Conservation (phyloP, 2,888 invertebrate species). For the Apocheima hispidaria region DNA sequence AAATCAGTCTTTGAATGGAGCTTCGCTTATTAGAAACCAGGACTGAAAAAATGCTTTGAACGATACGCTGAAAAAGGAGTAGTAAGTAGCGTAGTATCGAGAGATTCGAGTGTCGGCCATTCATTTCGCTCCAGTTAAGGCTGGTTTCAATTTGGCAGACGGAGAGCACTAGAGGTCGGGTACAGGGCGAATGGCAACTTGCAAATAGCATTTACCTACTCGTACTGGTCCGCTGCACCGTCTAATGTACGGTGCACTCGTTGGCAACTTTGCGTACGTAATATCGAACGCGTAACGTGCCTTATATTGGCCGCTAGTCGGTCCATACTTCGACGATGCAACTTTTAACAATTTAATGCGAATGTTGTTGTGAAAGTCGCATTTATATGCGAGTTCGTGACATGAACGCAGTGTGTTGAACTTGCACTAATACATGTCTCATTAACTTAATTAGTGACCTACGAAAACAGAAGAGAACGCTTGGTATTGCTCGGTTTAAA, state of each 20-base stretch:
- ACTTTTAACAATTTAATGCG: constrained; percentile 32
- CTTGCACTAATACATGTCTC: constrained; percentile 71
- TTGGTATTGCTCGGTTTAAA: constrained; percentile 77
- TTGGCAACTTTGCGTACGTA: constrained; percentile 51
- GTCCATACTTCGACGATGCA: constrained; percentile 26
- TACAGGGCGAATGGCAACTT: constrained; percentile 68
- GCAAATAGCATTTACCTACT: constrained; percentile 77
- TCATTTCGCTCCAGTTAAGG: constrained; percentile 71
- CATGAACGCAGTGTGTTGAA: constrained; percentile 57
- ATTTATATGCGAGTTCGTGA: constrained; percentile 47
- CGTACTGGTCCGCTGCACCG: constrained; percentile 60
- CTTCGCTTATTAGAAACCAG: constrained; percentile 47
- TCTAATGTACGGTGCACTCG: constrained; percentile 66
- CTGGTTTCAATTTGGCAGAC: constrained; percentile 77
- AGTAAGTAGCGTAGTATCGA: constrained; percentile 59
- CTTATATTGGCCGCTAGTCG: constrained; percentile 49
- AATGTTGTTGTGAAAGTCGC: constrained; percentile 47
- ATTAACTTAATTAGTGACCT: constrained; percentile 80
- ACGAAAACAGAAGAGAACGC: constrained; percentile 67
- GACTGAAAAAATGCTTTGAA: constrained; percentile 53
- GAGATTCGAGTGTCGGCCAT: constrained; percentile 62
- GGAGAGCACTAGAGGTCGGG: constrained; percentile 64
- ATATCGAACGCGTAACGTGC: too few relatives aligned
- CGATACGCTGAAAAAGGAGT: constrained; percentile 46
- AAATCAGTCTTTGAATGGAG: constrained; percentile 53